Evolutionary conservation across 2,113 vertebrate genomes (phyloP).

Genomic region (Girardinichthys multiradiatus): DNA sequence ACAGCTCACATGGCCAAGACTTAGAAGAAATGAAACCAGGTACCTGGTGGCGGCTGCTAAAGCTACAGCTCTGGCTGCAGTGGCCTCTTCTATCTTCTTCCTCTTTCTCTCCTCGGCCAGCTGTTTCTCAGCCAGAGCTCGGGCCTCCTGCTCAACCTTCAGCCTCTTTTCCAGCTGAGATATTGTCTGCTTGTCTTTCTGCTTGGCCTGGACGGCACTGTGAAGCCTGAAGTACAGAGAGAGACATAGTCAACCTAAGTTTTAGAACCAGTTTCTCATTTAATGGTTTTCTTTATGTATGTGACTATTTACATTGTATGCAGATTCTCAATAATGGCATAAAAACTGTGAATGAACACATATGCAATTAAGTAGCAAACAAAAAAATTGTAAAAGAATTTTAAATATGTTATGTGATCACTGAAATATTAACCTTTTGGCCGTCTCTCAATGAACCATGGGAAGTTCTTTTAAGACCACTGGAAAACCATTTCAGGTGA

Average conservation of each 20-base stretch:
- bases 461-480: too few relatives aligned
- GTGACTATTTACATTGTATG: too few relatives aligned
- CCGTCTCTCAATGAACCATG: too few relatives aligned
- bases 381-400: too few relatives aligned
- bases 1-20: not conserved
- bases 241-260: not conserved
- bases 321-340: too few relatives aligned
- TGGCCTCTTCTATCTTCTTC: constrained; percentile 97
- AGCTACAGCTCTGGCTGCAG: constrained; percentile 92
- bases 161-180: constrained; percentile 96
- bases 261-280: too few relatives aligned
- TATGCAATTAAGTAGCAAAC: too few relatives aligned
- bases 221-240: constrained; percentile 85
- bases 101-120: constrained; percentile 96
- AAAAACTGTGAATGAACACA: too few relatives aligned
- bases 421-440: too few relatives aligned
- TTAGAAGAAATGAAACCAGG: not conserved
- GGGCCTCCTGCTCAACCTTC: constrained; percentile 95
- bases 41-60: constrained; percentile 94
- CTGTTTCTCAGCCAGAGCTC: constrained; percentile 92
- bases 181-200: constrained; percentile 98
- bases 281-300: too few relatives aligned
- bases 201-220: constrained; percentile 95
- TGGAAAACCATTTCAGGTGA: too few relatives aligned
- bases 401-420: too few relatives aligned